These are phyloP conservation scores for Crossaster papposus DNA, from an alignment of 53 echinoderm and acorn worm genomes.

Conservation along the genomic window DNA sequence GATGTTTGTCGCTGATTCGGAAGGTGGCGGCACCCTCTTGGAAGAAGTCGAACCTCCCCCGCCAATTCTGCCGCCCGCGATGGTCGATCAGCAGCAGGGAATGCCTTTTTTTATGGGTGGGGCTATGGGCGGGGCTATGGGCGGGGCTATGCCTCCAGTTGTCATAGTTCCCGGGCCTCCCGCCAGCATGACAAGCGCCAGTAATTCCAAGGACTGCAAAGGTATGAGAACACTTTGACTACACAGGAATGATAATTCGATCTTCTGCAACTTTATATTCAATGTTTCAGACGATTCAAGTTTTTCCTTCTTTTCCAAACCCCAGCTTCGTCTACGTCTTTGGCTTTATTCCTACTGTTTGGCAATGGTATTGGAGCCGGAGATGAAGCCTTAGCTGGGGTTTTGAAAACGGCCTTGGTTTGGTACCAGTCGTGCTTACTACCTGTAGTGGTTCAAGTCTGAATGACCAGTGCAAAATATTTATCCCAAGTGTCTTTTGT, in stretches of 20 bases:
- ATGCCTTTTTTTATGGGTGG: conserved; percentile 19
- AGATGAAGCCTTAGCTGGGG: too few species aligned
- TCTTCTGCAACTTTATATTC: too few species aligned
- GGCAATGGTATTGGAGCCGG: too few species aligned
- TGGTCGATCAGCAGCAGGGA: neutral
- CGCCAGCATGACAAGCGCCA: neutral
- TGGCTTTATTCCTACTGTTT: too few species aligned
- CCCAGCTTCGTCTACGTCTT: too few species aligned
- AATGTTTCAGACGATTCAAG: too few species aligned
- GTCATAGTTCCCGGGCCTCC: conserved; percentile 29
- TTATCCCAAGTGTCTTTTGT: too few species aligned
- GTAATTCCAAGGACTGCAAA: neutral
- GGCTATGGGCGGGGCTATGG: conserved; percentile 44
- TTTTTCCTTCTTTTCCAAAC: neutral
- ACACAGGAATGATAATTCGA: too few species aligned
- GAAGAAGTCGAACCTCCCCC: conserved; percentile 16
- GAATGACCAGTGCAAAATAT: too few species aligned
- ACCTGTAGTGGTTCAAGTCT: too few species aligned
- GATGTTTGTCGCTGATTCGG: conserved; percentile 65
- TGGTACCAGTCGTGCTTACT: too few species aligned
- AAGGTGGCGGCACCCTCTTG: conserved; percentile 28
- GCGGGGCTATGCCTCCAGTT: conserved; percentile 38
- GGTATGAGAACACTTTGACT: neutral
- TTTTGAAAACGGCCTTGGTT: too few species aligned
- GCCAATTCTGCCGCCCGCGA: conserved; percentile 3